phyloP scores from a whole-genome alignment of 2,797 vertebrate species.

The Malurus splendens region DNA sequence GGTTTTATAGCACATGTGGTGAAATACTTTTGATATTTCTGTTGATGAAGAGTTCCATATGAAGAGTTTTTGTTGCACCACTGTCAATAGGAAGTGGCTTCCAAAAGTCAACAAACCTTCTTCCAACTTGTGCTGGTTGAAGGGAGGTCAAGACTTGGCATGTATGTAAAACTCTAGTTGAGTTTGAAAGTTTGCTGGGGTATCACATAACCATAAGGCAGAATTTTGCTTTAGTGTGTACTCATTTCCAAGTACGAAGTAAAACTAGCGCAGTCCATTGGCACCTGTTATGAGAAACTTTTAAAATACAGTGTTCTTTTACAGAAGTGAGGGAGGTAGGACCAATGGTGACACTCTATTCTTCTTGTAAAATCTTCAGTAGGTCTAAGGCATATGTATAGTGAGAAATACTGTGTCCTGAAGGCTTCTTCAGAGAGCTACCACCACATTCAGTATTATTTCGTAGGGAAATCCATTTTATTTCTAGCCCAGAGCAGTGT shows the following conservation, averaged over 20 bases:
- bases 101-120: background rate
- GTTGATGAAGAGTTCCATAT: background rate
- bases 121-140: background rate
- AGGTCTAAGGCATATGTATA: background rate
- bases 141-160: background rate
- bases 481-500: background rate
- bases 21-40: background rate
- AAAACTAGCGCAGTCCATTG: conserved; percentile 4
- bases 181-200: conserved; percentile 59
- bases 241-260: conserved; percentile 10
- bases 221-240: conserved; percentile 67
- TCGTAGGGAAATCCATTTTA: conserved; percentile 5
- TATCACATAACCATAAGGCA: conserved; percentile 74
- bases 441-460: background rate
- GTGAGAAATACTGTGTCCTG: background rate
- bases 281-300: conserved; percentile 19
- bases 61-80: background rate
- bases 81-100: background rate
- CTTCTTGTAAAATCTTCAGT: background rate
- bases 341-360: background rate
- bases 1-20: background rate
- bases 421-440: background rate
- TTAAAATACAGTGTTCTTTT: background rate
- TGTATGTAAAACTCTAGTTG: background rate
- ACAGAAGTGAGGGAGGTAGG: background rate